Base-by-base conservation (phyloP, 2,888 invertebrate genomes). In the Amphipoea lucens region DNA sequence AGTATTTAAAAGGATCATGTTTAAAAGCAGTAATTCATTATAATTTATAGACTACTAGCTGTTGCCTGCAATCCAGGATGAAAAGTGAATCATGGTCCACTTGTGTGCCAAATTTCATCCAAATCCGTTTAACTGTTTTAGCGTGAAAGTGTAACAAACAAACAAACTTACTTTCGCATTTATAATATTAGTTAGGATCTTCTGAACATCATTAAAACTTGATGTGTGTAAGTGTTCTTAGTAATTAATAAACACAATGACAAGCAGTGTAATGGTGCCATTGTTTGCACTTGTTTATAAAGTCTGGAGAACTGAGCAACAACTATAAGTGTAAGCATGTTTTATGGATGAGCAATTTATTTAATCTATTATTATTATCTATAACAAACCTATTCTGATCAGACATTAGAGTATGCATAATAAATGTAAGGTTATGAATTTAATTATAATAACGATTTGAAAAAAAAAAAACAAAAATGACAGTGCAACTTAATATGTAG, bases 281-380 rank as follows among this genome's bases (percentile, higher is more conserved):
- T 86, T 83, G 69, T 83, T 66, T 36, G n/a, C 36, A 11, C 66
- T 77, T 83, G 83, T 84, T 84, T 86, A 70, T 78, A 42, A 66
- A 83, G n/a, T 62, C 48, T 69, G 62, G 14, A 57, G 40, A 45
- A 45, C 12, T 23, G 17, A 60, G n/a, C 63, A 63, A 54, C 1
- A 48, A 60, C 3, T 40, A 20, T 4, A 12, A 29, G 23, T 48
- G 17, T 57, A 51, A 14, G 54, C 45, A 69, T 69, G 73, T 63
- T 63, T 54, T 12, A 48, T 6, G 14, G 7, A 48, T 71, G 54
- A 57, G 45, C 17, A 80, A 76, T 40, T 40, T 48, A 36, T 82
- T 29, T 65, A 23, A 42, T 6, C 1, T 29, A 36, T 36, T 36
- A 42, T 42, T 14, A 63, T 29, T n/a, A 48, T 3, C 9, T 23